phyloP scores from a whole-genome alignment of 1,140 invertebrate species.

The Drosophila persimilis region DNA sequence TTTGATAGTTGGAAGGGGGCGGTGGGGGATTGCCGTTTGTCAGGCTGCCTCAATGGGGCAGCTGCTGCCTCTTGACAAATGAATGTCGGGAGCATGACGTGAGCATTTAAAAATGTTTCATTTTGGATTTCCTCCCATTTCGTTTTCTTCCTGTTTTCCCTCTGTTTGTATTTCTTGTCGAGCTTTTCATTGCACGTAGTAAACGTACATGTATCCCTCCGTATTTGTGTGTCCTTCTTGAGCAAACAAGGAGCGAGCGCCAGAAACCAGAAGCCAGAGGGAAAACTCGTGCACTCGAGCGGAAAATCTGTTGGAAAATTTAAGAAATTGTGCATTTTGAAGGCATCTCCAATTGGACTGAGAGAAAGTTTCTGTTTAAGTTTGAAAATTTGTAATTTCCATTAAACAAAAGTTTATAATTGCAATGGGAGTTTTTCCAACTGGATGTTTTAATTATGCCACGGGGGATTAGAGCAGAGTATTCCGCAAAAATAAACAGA shows the following conservation, averaged over 20 bases:
- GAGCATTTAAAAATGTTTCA: slow-evolving; percentile 65
- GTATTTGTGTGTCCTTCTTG: slow-evolving; percentile 10
- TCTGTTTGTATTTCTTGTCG: slow-evolving; percentile 36
- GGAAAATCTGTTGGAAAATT: slow-evolving; percentile 31
- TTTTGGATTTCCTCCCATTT: not conserved
- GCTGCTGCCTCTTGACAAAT: slow-evolving; percentile 75
- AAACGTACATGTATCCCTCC: too few relatives aligned
- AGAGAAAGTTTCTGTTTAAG: slow-evolving; percentile 8
- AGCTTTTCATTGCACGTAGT: slow-evolving; percentile 33
- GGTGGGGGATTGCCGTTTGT: too few relatives aligned
- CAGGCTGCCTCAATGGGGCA: too few relatives aligned
- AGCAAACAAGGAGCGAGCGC: slow-evolving; percentile 19
- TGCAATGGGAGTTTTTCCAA: not conserved
- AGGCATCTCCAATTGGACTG: not conserved
- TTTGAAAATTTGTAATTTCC: slow-evolving; percentile 26
- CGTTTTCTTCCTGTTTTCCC: slow-evolving; percentile 10
- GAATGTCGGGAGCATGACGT: slow-evolving; percentile 71
- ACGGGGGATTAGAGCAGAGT: too few relatives aligned
- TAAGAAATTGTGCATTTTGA: slow-evolving; percentile 14
- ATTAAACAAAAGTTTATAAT: slow-evolving; percentile 22
- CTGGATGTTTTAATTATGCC: not conserved
- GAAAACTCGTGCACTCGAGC: slow-evolving; percentile 19
- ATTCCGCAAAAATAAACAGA: too few relatives aligned
- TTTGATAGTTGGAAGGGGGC: not conserved
- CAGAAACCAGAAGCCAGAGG: not conserved